Conservation (phyloP, 1,140 invertebrate genomes). For the Mizuhopecten yessoensis region DNA sequence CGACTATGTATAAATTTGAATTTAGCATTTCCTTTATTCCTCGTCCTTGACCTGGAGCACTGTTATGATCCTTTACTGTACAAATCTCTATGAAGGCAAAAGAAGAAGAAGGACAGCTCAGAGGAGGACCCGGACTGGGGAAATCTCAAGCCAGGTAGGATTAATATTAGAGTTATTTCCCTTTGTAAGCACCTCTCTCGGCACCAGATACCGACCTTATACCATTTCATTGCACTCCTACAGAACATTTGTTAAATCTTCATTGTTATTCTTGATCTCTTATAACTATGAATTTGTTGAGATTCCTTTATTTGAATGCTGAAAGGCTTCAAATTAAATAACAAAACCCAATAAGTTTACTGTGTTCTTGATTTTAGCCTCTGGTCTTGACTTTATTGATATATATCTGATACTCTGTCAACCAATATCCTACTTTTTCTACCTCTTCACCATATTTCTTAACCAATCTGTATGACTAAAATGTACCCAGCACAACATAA, state of each 20-base stretch:
- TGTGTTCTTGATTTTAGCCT: too few species aligned
- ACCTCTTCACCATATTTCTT: background rate
- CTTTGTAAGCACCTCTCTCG: background rate
- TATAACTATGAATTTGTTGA: too few species aligned
- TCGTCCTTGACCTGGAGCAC: background rate
- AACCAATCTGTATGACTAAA: background rate
- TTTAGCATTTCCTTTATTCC: background rate
- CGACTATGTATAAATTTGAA: too few species aligned
- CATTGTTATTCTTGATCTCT: too few species aligned
- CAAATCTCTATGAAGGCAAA: conserved; percentile 87
- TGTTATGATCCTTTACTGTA: conserved; percentile 2
- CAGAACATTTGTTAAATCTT: too few species aligned
- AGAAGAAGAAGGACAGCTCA: conserved; percentile 95
- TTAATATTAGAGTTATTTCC: background rate
- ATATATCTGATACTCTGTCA: too few species aligned
- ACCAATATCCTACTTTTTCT: background rate
- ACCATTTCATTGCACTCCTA: background rate
- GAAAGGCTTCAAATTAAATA: too few species aligned
- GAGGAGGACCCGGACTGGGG: conserved; percentile 96
- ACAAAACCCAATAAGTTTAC: too few species aligned
- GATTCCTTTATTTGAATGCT: too few species aligned
- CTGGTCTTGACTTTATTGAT: background rate
- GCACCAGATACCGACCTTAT: background rate
- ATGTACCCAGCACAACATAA: background rate
- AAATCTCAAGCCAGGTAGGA: conserved; percentile 85